Percentiles rank a stretch among this genome's conserved stretches.
Evolutionary conservation across 2,888 invertebrate species (phyloP).

Genomic region (Machimus rusticus): DNA sequence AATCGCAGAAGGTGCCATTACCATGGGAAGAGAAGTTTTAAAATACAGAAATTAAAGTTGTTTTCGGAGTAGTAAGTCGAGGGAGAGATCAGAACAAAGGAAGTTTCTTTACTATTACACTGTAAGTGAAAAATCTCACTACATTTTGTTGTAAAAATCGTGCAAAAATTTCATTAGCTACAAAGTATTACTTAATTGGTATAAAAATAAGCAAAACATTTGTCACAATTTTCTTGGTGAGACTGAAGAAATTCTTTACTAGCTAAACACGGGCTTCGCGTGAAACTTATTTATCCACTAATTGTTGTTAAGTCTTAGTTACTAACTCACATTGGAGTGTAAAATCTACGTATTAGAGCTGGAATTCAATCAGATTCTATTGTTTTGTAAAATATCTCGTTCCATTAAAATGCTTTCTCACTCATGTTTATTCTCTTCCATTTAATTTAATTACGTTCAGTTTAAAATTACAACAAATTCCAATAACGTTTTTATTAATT

Average conservation of each 20-base stretch:
- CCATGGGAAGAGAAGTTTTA: background rate
- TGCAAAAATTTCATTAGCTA: constrained; percentile 33
- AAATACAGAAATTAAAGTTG: background rate
- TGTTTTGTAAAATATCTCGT: background rate
- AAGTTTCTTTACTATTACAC: background rate
- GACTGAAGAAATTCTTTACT: background rate
- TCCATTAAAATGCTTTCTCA: background rate
- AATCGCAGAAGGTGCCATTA: background rate
- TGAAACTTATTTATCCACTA: background rate
- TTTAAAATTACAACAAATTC: background rate
- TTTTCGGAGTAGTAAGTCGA: background rate
- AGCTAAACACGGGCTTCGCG: background rate
- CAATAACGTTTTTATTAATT: background rate
- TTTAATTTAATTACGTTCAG: background rate
- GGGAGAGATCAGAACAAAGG: background rate
- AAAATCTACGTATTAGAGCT: background rate
- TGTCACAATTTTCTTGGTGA: constrained; percentile 7
- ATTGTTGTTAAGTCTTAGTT: background rate
- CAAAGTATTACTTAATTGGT: background rate
- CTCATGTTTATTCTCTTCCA: background rate
- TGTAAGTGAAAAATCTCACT: background rate
- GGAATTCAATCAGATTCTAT: background rate
- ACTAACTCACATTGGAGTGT: background rate
- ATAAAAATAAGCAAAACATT: constrained; percentile 17
- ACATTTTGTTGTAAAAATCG: constrained; percentile 19